Evolutionary conservation across 2,113 vertebrate species (phyloP).

Genomic region (Diglossa brunneiventris): DNA sequence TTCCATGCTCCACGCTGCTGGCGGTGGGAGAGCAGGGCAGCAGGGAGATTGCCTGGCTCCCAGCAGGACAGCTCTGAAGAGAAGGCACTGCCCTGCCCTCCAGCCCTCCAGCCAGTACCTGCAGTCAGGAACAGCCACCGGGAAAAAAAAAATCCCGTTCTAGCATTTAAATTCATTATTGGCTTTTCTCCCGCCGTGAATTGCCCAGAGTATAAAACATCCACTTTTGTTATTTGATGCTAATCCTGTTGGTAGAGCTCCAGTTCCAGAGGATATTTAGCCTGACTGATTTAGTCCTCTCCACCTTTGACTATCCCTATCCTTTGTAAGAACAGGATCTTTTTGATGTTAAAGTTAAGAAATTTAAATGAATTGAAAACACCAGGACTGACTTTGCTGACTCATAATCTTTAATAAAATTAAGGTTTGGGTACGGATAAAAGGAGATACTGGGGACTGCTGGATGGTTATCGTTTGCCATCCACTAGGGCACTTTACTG

Average conservation of each 20-base stretch:
- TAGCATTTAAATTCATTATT: constrained; percentile 17
- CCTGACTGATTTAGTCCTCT: neutral
- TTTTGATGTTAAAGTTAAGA: constrained; percentile 1
- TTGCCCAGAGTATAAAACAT: constrained; percentile 15
- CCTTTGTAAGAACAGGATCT: neutral
- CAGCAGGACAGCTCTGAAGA: neutral
- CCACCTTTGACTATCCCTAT: neutral
- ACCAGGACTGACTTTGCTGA: neutral
- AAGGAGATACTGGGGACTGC: neutral
- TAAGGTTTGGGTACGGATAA: neutral
- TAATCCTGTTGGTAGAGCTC: constrained; percentile 6
- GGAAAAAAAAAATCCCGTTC: neutral
- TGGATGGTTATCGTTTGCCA: neutral
- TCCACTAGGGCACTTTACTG: neutral
- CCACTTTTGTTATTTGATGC: constrained; percentile 25
- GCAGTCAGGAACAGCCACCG: neutral
- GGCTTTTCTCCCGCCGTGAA: neutral
- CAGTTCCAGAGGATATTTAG: constrained; percentile 24
- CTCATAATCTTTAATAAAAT: neutral
- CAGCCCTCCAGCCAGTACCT: neutral
- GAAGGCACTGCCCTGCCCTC: neutral
- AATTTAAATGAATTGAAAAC: constrained; percentile 26
- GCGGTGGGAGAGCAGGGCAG: neutral
- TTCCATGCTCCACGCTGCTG: neutral
- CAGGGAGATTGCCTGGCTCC: neutral